A percentile compares a stretch with the other conserved stretches of the same genome.
phyloP scores from a whole-genome alignment of 2,797 vertebrate genomes.

The Aphelocoma californica region DNA sequence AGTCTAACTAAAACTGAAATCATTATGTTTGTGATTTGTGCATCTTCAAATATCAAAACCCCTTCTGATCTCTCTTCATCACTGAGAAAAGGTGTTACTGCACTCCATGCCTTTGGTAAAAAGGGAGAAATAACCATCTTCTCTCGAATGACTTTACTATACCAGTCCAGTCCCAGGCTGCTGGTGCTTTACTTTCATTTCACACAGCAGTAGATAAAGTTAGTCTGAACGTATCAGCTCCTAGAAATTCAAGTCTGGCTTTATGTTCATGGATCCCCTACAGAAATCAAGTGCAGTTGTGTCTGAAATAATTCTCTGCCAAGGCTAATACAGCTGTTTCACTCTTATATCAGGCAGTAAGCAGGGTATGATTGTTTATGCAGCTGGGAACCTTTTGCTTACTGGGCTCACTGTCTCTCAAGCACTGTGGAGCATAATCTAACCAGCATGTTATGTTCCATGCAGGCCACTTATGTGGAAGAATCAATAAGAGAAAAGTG shows the following conservation, averaged over 20 bases:
- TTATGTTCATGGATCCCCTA: not conserved
- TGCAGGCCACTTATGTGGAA: constrained; percentile 46
- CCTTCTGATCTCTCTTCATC: not conserved
- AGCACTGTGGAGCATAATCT: constrained; percentile 36
- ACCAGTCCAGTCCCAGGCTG: not conserved
- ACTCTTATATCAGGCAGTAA: constrained; percentile 1
- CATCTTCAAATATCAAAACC: not conserved
- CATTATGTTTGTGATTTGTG: not conserved
- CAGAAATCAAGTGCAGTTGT: constrained; percentile 43
- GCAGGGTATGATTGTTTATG: constrained; percentile 49
- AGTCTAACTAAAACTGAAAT: constrained; percentile 16
- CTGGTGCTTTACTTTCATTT: constrained; percentile 10
- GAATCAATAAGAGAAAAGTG: constrained; percentile 66
- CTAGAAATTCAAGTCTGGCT: constrained; percentile 22
- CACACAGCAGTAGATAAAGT: not conserved
- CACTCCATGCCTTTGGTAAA: not conserved
- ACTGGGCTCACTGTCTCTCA: constrained; percentile 11
- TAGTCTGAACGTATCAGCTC: not conserved
- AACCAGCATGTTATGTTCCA: constrained; percentile 56
- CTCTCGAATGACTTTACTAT: not conserved
- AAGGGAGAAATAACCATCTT: not conserved
- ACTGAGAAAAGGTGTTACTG: not conserved
- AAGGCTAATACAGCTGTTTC: constrained; percentile 67
- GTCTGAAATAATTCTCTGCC: constrained; percentile 59
- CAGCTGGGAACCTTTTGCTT: constrained; percentile 61